phyloP scores from a whole-genome alignment of 2,888 invertebrate species.

The Dryococelus australis region DNA sequence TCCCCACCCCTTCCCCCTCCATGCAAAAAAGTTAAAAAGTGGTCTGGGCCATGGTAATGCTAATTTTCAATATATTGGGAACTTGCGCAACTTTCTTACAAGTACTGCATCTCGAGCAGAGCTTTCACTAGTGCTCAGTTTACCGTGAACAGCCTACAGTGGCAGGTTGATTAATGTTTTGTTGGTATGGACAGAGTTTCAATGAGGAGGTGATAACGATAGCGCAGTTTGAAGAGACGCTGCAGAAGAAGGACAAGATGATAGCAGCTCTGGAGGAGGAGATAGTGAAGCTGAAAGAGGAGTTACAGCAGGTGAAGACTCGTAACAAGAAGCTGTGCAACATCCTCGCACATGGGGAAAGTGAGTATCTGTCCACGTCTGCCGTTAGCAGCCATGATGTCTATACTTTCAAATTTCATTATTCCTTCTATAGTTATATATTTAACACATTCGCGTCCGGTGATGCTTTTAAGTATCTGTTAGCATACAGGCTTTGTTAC shows the following conservation, averaged over 20 bases:
- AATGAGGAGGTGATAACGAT: slow-evolving; percentile 66
- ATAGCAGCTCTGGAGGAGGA: slow-evolving; percentile 64
- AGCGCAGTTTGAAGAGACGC: slow-evolving; percentile 66
- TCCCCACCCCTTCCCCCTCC: too few species aligned
- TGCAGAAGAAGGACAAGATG: slow-evolving; percentile 68
- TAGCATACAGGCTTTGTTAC: too few species aligned
- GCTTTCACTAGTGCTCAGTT: too few species aligned
- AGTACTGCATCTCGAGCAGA: too few species aligned
- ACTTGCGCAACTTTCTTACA: too few species aligned
- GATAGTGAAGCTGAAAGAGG: slow-evolving; percentile 64
- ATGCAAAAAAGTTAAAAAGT: too few species aligned
- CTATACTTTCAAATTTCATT: background rate
- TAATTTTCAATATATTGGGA: too few species aligned
- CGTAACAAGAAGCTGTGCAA: slow-evolving; percentile 75
- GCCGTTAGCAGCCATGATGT: background rate
- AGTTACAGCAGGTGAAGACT: slow-evolving; percentile 71
- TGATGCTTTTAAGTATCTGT: too few species aligned
- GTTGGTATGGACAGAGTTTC: slow-evolving; percentile 56
- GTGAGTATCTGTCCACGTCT: slow-evolving; percentile 61
- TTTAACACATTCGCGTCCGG: too few species aligned
- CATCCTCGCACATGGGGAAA: slow-evolving; percentile 75
- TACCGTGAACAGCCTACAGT: too few species aligned
- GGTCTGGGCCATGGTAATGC: too few species aligned
- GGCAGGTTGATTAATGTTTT: background rate
- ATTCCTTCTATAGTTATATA: too few species aligned